A percentile compares a stretch with the other conserved stretches of the same genome.
Conservation (phyloP, 1,140 invertebrate genomes). For the Contarinia nasturtii region DNA sequence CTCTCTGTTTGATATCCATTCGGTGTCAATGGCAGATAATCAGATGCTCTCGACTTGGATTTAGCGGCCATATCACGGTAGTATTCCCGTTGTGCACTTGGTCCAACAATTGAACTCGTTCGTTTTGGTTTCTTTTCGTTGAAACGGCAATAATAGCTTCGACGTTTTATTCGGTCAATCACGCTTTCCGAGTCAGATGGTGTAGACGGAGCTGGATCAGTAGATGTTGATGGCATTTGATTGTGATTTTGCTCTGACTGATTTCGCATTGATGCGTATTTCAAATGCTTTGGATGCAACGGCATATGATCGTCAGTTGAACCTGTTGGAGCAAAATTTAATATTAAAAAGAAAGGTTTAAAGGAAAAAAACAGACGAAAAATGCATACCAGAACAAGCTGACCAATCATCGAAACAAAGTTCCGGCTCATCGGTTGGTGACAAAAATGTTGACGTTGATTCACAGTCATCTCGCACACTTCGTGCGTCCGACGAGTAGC, state of each 20-base stretch:
- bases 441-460: slow-evolving; percentile 27
- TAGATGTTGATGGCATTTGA: slow-evolving; percentile 16
- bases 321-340: no score
- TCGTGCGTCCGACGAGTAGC: slow-evolving; percentile 21
- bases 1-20: no score
- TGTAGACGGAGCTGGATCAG: slow-evolving; percentile 9
- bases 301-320: no score
- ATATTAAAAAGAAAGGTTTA: no score
- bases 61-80: slow-evolving; percentile 20
- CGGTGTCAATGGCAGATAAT: slow-evolving; percentile 7
- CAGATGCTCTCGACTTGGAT: slow-evolving; percentile 3
- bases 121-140: slow-evolving; percentile 54
- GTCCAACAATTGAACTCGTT: slow-evolving; percentile 35
- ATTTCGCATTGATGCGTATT: no score
- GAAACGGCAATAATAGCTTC: slow-evolving; percentile 74
- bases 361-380: slow-evolving; percentile 6
- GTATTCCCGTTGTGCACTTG: slow-evolving; percentile 23
- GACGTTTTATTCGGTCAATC: slow-evolving; percentile 64
- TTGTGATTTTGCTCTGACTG: background rate
- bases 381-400: slow-evolving; percentile 32
- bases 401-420: slow-evolving; percentile 48
- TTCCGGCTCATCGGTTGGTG: slow-evolving; percentile 35
- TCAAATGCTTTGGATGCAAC: no score
- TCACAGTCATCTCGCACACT: slow-evolving; percentile 21
- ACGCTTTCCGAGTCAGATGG: slow-evolving; percentile 42